Evolutionary conservation across 2,113 vertebrate genomes (phyloP).

Genomic region (Genyomyrus donnyi): DNA sequence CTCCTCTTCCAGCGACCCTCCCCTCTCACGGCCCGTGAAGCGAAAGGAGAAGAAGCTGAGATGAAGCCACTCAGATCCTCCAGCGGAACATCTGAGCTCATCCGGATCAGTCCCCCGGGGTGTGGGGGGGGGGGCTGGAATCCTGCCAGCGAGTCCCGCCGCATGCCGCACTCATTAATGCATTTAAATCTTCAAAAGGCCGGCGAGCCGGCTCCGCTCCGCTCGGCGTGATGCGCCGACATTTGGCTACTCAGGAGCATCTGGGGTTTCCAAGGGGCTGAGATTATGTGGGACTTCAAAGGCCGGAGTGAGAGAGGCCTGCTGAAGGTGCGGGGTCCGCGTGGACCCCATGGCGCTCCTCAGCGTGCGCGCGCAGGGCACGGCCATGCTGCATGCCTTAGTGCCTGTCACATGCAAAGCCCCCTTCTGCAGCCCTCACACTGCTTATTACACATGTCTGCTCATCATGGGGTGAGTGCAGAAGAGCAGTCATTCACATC

Average conservation of each 20-base stretch:
- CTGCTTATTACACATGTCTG: constrained; percentile 28
- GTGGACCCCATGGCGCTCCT: not conserved
- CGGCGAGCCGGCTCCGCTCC: constrained; percentile 31
- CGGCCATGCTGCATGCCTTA: not conserved
- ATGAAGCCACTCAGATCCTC: not conserved
- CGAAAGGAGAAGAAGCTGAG: not conserved
- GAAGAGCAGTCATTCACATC: constrained; percentile 27
- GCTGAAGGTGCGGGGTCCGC: constrained; percentile 33
- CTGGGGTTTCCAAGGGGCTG: constrained; percentile 42
- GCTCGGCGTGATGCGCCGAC: constrained; percentile 36
- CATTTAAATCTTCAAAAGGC: constrained; percentile 65
- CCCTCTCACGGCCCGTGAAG: not conserved
- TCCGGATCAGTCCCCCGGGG: not conserved
- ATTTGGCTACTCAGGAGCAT: constrained; percentile 37
- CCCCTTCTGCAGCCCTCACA: constrained; percentile 26
- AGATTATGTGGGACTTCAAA: constrained; percentile 29
- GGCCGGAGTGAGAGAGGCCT: constrained; percentile 26
- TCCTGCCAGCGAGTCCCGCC: constrained; percentile 52
- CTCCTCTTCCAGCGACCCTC: not conserved
- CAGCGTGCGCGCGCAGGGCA: not conserved
- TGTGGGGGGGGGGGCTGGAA: constrained; percentile 42
- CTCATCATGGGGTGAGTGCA: constrained; percentile 46
- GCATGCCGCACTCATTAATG: constrained; percentile 43
- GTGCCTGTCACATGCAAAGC: constrained; percentile 16
- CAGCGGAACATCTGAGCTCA: not conserved